Evolutionary conservation across 2,888 invertebrate genomes (phyloP).

Genomic region (Drosophila incognita): DNA sequence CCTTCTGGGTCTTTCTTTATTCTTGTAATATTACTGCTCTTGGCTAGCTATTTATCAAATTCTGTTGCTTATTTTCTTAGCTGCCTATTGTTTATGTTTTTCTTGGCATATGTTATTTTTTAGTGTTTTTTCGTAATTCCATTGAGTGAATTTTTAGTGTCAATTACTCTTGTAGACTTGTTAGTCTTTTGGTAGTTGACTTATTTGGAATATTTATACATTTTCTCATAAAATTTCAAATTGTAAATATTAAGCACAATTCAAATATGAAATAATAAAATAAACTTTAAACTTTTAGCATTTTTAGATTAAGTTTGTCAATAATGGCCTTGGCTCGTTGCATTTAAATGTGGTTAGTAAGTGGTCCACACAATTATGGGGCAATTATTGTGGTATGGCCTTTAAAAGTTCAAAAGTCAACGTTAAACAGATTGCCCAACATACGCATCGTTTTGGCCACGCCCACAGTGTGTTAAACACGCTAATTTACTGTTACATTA

Average conservation of each 20-base stretch:
- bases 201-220: too few species aligned
- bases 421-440: conserved; percentile 67
- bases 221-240: not conserved
- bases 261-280: not conserved
- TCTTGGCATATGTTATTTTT: not conserved
- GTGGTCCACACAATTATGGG: conserved; percentile 1
- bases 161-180: not conserved
- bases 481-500: conserved; percentile 81
- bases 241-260: not conserved
- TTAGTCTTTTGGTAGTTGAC: not conserved
- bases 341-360: conserved; percentile 8
- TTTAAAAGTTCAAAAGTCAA: conserved; percentile 61
- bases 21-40: conserved; percentile 1
- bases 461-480: conserved; percentile 76
- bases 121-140: conserved; percentile 8
- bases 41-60: conserved; percentile 3
- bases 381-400: conserved; percentile 36
- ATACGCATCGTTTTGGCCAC: conserved; percentile 72
- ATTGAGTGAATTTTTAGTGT: conserved; percentile 8
- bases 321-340: conserved; percentile 2
- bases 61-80: conserved; percentile 14
- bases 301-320: not conserved
- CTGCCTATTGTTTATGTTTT: conserved; percentile 10
- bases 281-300: not conserved
- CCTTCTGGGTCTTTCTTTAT: conserved; percentile 14